Percentiles rank a stretch among this genome's conserved stretches.
Evolutionary conservation across 2,797 vertebrate genomes (phyloP).

Genomic region (Synaphobranchus kaupii): DNA sequence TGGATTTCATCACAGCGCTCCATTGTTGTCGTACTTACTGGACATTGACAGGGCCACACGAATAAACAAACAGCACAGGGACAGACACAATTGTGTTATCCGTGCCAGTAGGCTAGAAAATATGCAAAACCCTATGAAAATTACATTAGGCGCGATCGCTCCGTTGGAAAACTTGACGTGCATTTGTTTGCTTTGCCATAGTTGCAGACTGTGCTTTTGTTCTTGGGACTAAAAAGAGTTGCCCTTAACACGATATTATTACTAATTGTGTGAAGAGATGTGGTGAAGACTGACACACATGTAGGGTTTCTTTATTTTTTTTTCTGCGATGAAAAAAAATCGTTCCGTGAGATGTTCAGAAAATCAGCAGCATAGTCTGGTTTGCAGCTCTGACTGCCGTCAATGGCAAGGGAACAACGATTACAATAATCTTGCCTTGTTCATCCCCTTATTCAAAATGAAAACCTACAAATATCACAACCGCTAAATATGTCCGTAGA

Average conservation of each 20-base stretch:
- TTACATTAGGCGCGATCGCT: not conserved
- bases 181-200: not conserved
- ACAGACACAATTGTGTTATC: not conserved
- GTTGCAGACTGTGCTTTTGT: not conserved
- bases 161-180: not conserved
- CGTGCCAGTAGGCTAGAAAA: not conserved
- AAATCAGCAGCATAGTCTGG: not conserved
- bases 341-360: not conserved
- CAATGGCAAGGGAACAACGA: not conserved
- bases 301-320: not conserved
- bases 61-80: not conserved
- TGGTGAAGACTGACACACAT: not conserved
- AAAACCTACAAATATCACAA: not conserved
- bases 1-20: not conserved
- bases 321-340: not conserved
- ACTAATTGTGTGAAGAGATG: not conserved
- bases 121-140: not conserved
- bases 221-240: not conserved
- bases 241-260: not conserved
- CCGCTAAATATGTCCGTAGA: not conserved
- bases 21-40: not conserved
- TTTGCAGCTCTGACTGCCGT: not conserved
- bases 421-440: not conserved
- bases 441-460: not conserved
- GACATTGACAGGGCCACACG: not conserved